These are phyloP conservation scores for Acipenser oxyrinchus DNA, from an alignment of 2,797 vertebrate genomes.

Conservation along the genomic window DNA sequence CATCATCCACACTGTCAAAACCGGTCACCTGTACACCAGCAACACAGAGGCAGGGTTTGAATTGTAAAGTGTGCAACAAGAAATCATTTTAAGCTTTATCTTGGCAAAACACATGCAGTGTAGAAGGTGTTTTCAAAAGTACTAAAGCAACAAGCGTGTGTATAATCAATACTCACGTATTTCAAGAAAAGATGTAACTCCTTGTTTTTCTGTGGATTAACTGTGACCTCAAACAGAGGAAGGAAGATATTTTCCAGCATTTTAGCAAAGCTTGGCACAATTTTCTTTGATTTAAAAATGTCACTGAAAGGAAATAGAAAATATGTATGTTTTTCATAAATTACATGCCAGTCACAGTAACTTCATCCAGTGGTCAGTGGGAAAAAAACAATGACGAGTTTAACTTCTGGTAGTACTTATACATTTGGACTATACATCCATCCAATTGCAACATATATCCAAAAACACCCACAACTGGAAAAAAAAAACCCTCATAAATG, in stretches of 20 bases:
- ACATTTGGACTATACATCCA: no score
- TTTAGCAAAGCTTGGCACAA: conserved; percentile 79
- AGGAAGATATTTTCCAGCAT: conserved; percentile 93
- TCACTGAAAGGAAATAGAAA: conserved; percentile 62
- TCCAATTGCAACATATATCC: no score
- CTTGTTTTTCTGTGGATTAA: conserved; percentile 83
- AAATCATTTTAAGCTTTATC: no score
- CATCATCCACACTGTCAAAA: conserved; percentile 95
- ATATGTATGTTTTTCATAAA: no score
- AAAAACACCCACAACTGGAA: no score
- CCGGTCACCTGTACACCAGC: conserved; percentile 72
- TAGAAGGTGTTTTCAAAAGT: neutral
- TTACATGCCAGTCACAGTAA: no score
- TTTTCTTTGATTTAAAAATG: conserved; percentile 85
- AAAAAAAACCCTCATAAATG: no score
- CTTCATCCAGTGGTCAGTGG: no score
- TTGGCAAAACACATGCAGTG: neutral
- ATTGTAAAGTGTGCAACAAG: no score
- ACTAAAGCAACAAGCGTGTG: neutral
- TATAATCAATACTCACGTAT: conserved; percentile 68
- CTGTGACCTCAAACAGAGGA: conserved; percentile 85
- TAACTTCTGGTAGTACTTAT: no score
- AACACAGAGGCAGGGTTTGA: no score
- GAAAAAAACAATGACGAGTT: no score
- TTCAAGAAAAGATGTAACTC: conserved; percentile 80